These are phyloP conservation scores for Bruchidius siliquastri DNA, from an alignment of 2,888 invertebrate genomes.

Conservation along the genomic window DNA sequence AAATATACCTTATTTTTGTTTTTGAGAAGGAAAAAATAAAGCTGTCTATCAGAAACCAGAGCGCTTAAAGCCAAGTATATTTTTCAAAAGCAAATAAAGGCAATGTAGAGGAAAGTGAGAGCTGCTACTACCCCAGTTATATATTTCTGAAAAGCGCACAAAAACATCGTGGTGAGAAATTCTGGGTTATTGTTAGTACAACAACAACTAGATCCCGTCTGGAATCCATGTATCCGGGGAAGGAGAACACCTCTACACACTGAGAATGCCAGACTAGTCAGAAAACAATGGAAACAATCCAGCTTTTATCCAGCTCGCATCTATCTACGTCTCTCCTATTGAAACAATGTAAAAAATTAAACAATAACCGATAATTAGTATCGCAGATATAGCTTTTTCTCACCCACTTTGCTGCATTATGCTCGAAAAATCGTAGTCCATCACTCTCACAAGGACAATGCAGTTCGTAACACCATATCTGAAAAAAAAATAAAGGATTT, in stretches of 20 bases:
- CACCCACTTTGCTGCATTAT: slow-evolving; percentile 17
- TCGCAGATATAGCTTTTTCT: slow-evolving; percentile 6
- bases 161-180: no score
- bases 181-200: no score
- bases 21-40: no score
- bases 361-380: background rate
- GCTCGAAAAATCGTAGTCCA: slow-evolving; percentile 21
- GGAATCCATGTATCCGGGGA: no score
- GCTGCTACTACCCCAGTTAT: no score
- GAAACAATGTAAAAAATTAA: background rate
- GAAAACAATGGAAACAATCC: background rate
- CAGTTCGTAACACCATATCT: slow-evolving; percentile 32
- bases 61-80: no score
- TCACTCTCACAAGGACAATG: slow-evolving; percentile 29
- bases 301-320: background rate
- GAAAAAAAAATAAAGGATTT: background rate
- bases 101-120: no score
- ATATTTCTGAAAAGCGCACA: no score
- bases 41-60: no score
- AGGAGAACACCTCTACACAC: background rate
- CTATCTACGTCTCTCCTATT: background rate
- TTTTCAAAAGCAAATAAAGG: no score
- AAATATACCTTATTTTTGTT: no score
- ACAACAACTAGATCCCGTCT: no score
- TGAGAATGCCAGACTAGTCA: background rate